Evolutionary conservation across 2,113 vertebrate species (phyloP), one percentile per base, ranked within the genome.

Genomic region (Pleuronectes platessa): DNA sequence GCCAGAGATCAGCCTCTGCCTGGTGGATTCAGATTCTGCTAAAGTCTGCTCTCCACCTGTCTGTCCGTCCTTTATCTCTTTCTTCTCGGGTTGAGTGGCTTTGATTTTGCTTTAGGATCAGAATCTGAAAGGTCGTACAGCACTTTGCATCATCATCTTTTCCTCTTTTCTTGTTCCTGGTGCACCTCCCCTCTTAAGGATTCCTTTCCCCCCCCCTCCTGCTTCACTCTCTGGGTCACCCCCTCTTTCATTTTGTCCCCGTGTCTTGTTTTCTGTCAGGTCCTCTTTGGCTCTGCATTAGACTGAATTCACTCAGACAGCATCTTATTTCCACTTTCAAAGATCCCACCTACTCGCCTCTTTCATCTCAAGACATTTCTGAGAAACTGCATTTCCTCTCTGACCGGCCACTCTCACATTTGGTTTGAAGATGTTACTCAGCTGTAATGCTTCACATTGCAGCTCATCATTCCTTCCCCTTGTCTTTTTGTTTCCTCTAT

Each of bases 51-150:
- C 68, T 14, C 49, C 78, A 53, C 68, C 71, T 58, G 64, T 61
- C 55, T 42, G n/a, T 51, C 17, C 4, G 64, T 66, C 70, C 70
- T 74, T 58, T 79, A 55, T 86, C 72, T 77, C 68, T 23, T 53
- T 78, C 71, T 72, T 55, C 74, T 88, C 76, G 47, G 24, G 69
- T 55, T 78, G 82, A 79, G 62, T 42, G 81, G 14, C 61, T 87
- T 80, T 78, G 78, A 82, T 90, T 88, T 88, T 7, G 76, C 87
- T 78, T 64, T 2, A 77, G 76, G 84, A 7, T 66, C 77, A 69
- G 40, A 74, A 70, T 68, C 35, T 58, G 55, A 89, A 88, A 86
- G 83, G 84, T 89, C 81, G 78, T 5, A 66, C 69, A 26, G 75
- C 79, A 64, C 56, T 76, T 76, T 76, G 66, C 60, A 82, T 88